These are phyloP conservation scores for Apistogramma diplotaenia DNA, from an alignment of 2,113 vertebrate species.

Conservation along the genomic window DNA sequence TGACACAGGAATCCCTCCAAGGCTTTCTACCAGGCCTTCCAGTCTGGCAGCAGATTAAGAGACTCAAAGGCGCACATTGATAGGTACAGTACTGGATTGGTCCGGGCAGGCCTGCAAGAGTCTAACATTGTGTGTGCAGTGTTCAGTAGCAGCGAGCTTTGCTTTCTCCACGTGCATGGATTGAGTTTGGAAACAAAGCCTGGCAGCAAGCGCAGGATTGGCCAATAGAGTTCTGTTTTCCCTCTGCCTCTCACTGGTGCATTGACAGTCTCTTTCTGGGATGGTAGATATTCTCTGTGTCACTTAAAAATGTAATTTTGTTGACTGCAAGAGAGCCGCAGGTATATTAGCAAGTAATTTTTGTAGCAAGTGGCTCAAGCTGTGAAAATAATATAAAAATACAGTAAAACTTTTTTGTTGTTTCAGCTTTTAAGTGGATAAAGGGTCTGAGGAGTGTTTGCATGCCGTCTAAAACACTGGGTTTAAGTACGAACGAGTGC, in stretches of 20 bases:
- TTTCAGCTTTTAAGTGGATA: background rate
- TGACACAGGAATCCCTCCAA: conserved; percentile 93
- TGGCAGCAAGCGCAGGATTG: conserved; percentile 45
- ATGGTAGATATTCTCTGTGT: background rate
- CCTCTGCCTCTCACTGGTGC: background rate
- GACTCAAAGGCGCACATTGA: conserved; percentile 90
- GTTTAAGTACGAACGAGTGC: background rate
- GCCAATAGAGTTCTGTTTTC: conserved; percentile 7
- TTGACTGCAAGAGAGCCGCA: background rate
- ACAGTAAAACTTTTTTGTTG: background rate
- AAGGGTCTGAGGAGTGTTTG: background rate
- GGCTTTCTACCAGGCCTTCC: conserved; percentile 97
- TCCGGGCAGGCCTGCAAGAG: conserved; percentile 59
- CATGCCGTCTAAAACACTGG: background rate
- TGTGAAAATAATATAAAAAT: background rate
- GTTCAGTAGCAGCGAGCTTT: conserved; percentile 56
- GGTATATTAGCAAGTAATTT: background rate
- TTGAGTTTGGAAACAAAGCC: conserved; percentile 62
- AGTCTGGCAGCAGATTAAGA: conserved; percentile 87
- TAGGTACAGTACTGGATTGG: conserved; percentile 89
- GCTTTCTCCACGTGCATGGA: conserved; percentile 68
- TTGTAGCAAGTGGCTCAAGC: background rate
- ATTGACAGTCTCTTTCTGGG: background rate
- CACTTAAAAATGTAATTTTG: background rate
- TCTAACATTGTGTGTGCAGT: conserved; percentile 60